Evolutionary conservation across 2,888 invertebrate species (phyloP).

Genomic region (Athalia circularis): DNA sequence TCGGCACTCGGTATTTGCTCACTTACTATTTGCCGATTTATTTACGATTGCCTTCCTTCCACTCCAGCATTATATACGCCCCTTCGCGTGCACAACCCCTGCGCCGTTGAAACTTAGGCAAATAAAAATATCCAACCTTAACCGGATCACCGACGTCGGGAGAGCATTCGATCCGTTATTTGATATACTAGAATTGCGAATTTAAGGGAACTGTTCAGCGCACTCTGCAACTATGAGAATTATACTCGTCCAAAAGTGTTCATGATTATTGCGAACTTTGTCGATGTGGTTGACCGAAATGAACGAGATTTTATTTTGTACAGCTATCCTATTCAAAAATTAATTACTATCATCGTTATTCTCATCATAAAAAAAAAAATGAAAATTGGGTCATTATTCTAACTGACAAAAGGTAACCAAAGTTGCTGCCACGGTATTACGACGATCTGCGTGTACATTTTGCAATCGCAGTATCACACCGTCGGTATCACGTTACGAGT

Average conservation of each 20-base stretch:
- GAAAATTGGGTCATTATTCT: neutral
- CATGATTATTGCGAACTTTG: too few relatives aligned
- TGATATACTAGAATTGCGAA: too few relatives aligned
- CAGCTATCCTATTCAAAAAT: neutral
- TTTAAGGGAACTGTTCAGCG: too few relatives aligned
- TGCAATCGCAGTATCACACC: neutral
- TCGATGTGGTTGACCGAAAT: too few relatives aligned
- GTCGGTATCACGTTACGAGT: slow-evolving; percentile 10
- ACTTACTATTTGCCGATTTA: slow-evolving; percentile 58
- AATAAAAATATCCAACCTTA: slow-evolving; percentile 13
- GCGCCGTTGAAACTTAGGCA: slow-evolving; percentile 20
- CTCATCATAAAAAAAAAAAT: neutral
- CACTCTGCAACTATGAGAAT: too few relatives aligned
- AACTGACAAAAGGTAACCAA: slow-evolving; percentile 14
- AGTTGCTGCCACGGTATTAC: slow-evolving; percentile 27
- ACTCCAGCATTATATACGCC: slow-evolving; percentile 43
- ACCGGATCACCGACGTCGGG: slow-evolving; percentile 10
- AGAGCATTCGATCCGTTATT: slow-evolving; percentile 12
- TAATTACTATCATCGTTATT: neutral
- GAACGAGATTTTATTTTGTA: too few relatives aligned
- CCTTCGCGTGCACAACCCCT: slow-evolving; percentile 16
- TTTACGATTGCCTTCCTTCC: slow-evolving; percentile 54
- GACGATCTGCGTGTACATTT: neutral
- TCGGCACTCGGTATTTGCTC: slow-evolving; percentile 56
- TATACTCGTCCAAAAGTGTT: too few relatives aligned